phyloP scores from a whole-genome alignment of 1,140 invertebrate genomes.

The Lucilia sericata region DNA sequence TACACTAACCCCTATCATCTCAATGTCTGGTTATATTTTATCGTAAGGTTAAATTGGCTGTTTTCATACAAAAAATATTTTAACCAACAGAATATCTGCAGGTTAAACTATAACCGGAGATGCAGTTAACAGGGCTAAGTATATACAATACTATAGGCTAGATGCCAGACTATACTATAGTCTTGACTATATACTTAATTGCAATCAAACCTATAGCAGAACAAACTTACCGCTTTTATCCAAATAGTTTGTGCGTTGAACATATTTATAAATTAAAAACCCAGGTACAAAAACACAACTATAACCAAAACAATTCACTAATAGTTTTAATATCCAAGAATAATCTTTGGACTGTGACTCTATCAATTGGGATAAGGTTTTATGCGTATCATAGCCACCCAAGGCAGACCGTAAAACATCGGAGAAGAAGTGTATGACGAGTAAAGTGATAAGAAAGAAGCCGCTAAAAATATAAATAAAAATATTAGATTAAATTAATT shows the following conservation, averaged over 20 bases:
- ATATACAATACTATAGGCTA: too few species aligned
- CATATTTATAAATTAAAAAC: constrained; percentile 86
- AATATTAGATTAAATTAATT: not conserved
- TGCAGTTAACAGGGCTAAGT: too few species aligned
- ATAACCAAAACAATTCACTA: constrained; percentile 90
- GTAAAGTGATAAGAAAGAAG: constrained; percentile 59
- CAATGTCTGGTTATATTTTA: too few species aligned
- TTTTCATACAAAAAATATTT: too few species aligned
- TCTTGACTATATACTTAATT: too few species aligned
- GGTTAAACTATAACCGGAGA: too few species aligned
- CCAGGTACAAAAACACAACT: constrained; percentile 88
- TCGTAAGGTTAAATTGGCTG: too few species aligned
- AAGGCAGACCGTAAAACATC: constrained; percentile 58
- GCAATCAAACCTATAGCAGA: too few species aligned
- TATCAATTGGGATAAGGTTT: constrained; percentile 63
- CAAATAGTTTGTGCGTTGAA: constrained; percentile 83
- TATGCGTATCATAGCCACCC: constrained; percentile 54
- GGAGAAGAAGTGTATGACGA: constrained; percentile 64
- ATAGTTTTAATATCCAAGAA: constrained; percentile 82
- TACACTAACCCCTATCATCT: too few species aligned
- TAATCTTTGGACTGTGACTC: constrained; percentile 69
- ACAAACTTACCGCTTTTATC: constrained; percentile 78
- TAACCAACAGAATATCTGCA: too few species aligned
- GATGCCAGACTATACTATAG: too few species aligned
- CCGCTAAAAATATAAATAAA: constrained; percentile 53